phyloP scores from a whole-genome alignment of 2,113 vertebrate species.

The Planiliza haematocheilus region DNA sequence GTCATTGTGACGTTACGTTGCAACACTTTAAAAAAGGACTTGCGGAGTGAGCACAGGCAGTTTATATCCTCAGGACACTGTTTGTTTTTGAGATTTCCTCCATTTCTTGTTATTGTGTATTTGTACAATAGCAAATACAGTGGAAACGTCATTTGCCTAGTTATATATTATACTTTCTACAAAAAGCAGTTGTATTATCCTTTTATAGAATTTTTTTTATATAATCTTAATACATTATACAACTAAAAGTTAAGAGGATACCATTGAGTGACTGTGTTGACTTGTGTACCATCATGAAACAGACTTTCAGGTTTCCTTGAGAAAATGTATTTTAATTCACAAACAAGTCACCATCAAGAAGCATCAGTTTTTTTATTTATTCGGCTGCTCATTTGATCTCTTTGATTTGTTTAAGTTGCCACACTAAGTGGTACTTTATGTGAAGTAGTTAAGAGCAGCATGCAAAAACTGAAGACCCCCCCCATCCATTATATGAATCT shows the following conservation, averaged over 20 bases:
- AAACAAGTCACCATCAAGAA: conserved; percentile 18
- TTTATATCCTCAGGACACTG: too few species aligned
- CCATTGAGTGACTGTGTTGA: neutral
- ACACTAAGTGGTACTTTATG: conserved; percentile 38
- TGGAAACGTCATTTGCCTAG: too few species aligned
- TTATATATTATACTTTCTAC: too few species aligned
- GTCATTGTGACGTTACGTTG: too few species aligned
- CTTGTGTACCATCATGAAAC: neutral
- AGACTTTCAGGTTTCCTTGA: neutral
- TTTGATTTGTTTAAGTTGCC: conserved; percentile 34
- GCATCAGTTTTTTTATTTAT: conserved; percentile 44
- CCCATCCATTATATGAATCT: conserved; percentile 58
- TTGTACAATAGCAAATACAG: too few species aligned
- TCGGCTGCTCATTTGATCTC: conserved; percentile 52
- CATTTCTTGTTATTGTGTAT: too few species aligned
- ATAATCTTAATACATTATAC: too few species aligned
- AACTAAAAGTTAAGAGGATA: neutral
- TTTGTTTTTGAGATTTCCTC: too few species aligned
- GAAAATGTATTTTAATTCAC: neutral
- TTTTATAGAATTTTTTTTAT: too few species aligned
- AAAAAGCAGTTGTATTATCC: too few species aligned
- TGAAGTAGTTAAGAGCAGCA: conserved; percentile 60
- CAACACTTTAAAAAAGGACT: too few species aligned
- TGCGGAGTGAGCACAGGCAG: too few species aligned
- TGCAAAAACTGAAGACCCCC: conserved; percentile 59